phyloP scores from a whole-genome alignment of 2,888 invertebrate genomes.

The Barypeithes pellucidus region DNA sequence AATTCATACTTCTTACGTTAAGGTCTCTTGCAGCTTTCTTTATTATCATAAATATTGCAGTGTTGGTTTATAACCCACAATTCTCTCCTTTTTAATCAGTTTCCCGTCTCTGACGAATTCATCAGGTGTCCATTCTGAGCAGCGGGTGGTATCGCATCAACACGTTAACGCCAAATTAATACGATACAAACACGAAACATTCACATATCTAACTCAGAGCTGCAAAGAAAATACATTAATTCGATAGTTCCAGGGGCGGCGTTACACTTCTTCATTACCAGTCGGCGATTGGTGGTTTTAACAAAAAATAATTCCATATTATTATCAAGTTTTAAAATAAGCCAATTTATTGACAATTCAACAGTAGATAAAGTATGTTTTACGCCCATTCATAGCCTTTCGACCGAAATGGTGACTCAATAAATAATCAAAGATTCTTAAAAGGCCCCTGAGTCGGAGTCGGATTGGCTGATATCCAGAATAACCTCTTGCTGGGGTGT shows the following conservation, averaged over 20 bases:
- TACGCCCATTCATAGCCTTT: too few relatives aligned
- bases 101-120: slow-evolving; percentile 55
- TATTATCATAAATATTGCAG: slow-evolving; percentile 54
- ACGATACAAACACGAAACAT: slow-evolving; percentile 63
- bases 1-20: slow-evolving; percentile 47
- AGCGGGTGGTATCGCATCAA: slow-evolving; percentile 60
- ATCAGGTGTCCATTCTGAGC: slow-evolving; percentile 60
- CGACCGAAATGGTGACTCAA: too few relatives aligned
- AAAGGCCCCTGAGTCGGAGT: too few relatives aligned
- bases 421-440: too few relatives aligned
- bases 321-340: too few relatives aligned
- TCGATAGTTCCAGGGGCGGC: slow-evolving; percentile 32
- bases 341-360: too few relatives aligned
- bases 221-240: slow-evolving; percentile 31
- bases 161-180: slow-evolving; percentile 65
- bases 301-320: too few relatives aligned
- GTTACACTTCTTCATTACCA: not conserved
- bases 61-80: slow-evolving; percentile 53
- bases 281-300: too few relatives aligned
- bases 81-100: slow-evolving; percentile 52
- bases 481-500: too few relatives aligned
- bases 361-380: too few relatives aligned
- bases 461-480: too few relatives aligned
- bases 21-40: slow-evolving; percentile 54
- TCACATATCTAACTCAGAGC: slow-evolving; percentile 61